phyloP scores from a whole-genome alignment of 2,888 invertebrate species.

The Drosophila mulleri region DNA sequence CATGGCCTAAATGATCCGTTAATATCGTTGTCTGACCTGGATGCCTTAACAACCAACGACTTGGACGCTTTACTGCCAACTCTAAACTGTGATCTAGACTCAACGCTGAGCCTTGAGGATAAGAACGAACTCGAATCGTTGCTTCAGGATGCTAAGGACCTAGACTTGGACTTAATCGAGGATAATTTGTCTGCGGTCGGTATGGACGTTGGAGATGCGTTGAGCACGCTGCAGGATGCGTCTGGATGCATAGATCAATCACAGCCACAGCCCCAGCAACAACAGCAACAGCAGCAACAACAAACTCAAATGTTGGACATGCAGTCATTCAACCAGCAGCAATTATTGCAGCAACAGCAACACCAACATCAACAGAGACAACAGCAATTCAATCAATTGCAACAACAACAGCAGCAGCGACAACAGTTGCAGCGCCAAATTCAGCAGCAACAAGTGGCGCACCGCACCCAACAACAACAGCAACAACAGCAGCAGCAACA shows the following conservation, averaged over 20 bases:
- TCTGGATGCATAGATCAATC: conserved; percentile 44
- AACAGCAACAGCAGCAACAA: conserved; percentile 43
- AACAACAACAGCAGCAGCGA: conserved; percentile 45
- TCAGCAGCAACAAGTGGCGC: conserved; percentile 50
- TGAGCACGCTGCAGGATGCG: conserved; percentile 65
- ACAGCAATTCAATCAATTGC: conserved; percentile 37
- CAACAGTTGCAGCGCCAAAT: conserved; percentile 47
- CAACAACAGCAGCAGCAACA: conserved; percentile 65
- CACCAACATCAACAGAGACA: conserved; percentile 37
- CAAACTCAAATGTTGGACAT: conserved; percentile 61
- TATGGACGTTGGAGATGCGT: conserved; percentile 74
- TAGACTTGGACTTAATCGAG: conserved; percentile 84
- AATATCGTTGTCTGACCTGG: conserved; percentile 82
- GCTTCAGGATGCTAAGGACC: conserved; percentile 84
- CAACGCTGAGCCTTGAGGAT: conserved; percentile 83
- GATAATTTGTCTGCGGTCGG: conserved; percentile 86
- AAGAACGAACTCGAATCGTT: conserved; percentile 84
- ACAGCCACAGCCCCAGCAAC: conserved; percentile 37
- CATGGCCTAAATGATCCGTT: conserved; percentile 75
- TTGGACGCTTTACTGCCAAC: conserved; percentile 89
- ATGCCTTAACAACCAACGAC: conserved; percentile 86
- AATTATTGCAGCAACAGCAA: conserved; percentile 38
- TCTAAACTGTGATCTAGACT: conserved; percentile 86
- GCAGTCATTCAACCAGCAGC: conserved; percentile 51
- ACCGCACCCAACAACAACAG: conserved; percentile 50